Conservation (phyloP, 2,797 vertebrate genomes). For the Eulemur rubriventer region DNA sequence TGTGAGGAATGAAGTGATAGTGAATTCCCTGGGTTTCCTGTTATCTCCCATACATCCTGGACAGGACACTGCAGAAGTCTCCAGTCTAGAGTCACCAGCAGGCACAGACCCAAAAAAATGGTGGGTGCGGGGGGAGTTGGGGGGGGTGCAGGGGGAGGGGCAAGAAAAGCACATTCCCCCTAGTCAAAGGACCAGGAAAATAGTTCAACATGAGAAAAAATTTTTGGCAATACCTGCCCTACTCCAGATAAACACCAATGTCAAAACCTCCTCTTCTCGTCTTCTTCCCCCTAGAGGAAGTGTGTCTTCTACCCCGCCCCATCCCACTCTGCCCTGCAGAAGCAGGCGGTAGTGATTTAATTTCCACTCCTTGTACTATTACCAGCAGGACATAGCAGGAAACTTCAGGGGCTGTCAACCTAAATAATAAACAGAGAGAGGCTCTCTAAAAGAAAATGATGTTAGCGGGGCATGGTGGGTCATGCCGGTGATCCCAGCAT, state of each 20-base stretch:
- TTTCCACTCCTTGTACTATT: neutral
- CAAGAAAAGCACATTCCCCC: neutral
- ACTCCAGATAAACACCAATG: neutral
- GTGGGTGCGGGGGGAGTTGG: fast-evolving
- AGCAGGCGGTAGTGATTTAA: neutral
- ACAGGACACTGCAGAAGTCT: neutral
- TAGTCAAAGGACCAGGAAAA: neutral
- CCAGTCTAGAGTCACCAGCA: neutral
- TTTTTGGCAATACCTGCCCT: neutral
- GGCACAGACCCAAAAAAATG: neutral
- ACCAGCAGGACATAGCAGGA: neutral
- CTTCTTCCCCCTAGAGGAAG: neutral
- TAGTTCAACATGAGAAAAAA: neutral
- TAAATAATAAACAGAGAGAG: neutral
- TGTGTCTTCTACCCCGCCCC: neutral
- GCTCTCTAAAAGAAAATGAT: neutral
- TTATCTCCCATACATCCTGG: neutral
- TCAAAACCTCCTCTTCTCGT: neutral
- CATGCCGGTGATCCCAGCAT: too few species aligned
- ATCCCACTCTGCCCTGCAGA: neutral
- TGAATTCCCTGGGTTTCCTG: neutral
- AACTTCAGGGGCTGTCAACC: neutral
- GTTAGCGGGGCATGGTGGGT: too few species aligned
- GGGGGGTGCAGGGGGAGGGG: too few species aligned
- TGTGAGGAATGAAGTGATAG: neutral